Base-by-base conservation (phyloP, 2,888 invertebrate species). In the Rhagophthalmus giganteus region DNA sequence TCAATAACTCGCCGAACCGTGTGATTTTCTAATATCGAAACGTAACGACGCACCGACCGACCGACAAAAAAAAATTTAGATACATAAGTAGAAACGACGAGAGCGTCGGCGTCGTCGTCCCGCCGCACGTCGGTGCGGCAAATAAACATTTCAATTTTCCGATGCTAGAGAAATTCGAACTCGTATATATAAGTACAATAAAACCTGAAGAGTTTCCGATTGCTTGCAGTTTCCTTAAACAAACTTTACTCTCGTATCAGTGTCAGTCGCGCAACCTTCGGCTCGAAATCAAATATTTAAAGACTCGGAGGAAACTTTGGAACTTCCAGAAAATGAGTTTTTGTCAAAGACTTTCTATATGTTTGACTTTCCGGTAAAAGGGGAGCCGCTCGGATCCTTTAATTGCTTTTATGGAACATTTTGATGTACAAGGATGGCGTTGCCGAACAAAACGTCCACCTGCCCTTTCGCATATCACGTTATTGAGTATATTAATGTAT, bases 311-410 rank as follows among this genome's bases (percentile, higher is more conserved):
- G 47, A 48, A 55, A 61, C 50, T 55, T 57, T 47, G 40, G 48
- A 46, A 58, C 54, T 52, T 52, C 39, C 50, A 57, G 61, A 61
- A 59, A n/a, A 61, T 61, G 61, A 61, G 61, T 61, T 61, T 61
- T 61, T 59, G 58, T 57, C 59, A 59, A 61, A 59, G 59, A 54
- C 51, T 41, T 46, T 37, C n/a, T n/a, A n/a, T 42, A 33, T 53
- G 50, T 55, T 58, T 55, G 33, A 55, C 52, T 53, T 58, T 58
- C 39, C 35, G 25, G 30, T 15, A 46, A 24, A 46, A 31, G 9
- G 11, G 30, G 26, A 44, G 25, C 47, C 46, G 55, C 44, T 53
- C 51, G 40, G 51, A 54, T 42, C 49, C 28, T 50, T 46, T 58
- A 58, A 58, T 58, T 58, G 46, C 47, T 54, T 51, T 44, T 40